Evolutionary conservation across 2,113 vertebrate genomes (phyloP), one percentile per base, ranked within the genome.

Genomic region (Muntiacus reevesi): DNA sequence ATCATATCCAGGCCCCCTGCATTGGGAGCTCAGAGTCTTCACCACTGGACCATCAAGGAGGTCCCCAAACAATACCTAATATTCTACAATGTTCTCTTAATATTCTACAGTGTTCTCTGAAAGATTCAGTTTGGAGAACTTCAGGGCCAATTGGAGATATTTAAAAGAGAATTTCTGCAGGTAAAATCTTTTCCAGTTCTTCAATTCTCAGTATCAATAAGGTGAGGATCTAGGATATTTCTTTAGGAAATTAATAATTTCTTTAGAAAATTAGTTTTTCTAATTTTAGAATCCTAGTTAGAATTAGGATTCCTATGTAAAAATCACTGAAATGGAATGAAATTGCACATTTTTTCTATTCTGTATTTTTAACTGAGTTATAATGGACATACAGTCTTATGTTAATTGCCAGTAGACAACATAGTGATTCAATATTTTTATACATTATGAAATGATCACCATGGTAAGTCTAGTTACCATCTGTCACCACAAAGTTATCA

Each of bases 221-320:
- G 19, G 12, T 95, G 47, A 89, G 16, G 25, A 57, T 87, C 45
- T 82, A 60, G 45, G 36, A 83, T 90, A 87, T 85, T 81, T 55
- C 47, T 78, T 95, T 89, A 91, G 85, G 50, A 94, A 81, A 85
- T 93, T 67, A 79, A 64, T 76, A 76, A 89, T 84, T 74, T 67
- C 57, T 60, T 95, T 92, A 91, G 89, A 45, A 93, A 67, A 83
- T 92, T 78, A 45, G 8, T 94, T 92, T 88, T 59, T 6, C 3
- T 3, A 71, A 71, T 71, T 71, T 71, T 71, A 71, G 64, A 71
- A 36, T 21, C 64, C 9, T 71, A 71, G 11, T 36, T 36, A 21
- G n/a, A 71, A 36, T 71, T 11, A 71, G 27, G 23, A 55, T 23
- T 90, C 8, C 47, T 36, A 9, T 64, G 54, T 47, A 74, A 52